A percentile compares a stretch with the other conserved stretches of the same genome.
Conservation (phyloP, 2,113 vertebrate genomes). For the Trichechus manatus region DNA sequence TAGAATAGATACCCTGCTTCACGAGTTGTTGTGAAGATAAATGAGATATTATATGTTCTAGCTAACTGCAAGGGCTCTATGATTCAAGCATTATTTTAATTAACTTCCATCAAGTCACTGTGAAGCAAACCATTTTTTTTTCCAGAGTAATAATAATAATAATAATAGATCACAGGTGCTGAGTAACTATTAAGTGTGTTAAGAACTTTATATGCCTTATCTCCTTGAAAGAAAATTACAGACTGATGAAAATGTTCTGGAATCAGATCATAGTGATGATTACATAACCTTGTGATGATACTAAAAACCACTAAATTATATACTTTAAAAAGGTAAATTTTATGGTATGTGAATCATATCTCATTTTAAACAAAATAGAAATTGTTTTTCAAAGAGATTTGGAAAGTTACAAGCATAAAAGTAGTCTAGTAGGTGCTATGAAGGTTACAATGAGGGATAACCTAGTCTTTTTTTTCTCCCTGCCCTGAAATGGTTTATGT, state of each 20-base stretch:
- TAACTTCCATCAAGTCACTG: background rate
- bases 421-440: background rate
- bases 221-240: conserved; percentile 30
- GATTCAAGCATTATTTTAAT: background rate
- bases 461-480: background rate
- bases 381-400: background rate
- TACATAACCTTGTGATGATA: background rate
- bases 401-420: background rate
- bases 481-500: background rate
- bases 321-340: too few species aligned
- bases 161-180: background rate
- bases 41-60: background rate
- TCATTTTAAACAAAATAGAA: background rate
- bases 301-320: too few species aligned
- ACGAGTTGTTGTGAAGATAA: background rate
- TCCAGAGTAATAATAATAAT: background rate
- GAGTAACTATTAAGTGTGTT: background rate
- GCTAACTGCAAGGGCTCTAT: background rate
- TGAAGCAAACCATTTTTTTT: conserved; percentile 5
- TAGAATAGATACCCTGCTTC: background rate
- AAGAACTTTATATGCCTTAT: background rate
- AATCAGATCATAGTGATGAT: background rate
- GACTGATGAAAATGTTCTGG: background rate
- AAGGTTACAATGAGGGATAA: background rate
- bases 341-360: background rate